Base-by-base conservation (phyloP, 2,888 invertebrate genomes). In the Hydroisotoma schaefferi region DNA sequence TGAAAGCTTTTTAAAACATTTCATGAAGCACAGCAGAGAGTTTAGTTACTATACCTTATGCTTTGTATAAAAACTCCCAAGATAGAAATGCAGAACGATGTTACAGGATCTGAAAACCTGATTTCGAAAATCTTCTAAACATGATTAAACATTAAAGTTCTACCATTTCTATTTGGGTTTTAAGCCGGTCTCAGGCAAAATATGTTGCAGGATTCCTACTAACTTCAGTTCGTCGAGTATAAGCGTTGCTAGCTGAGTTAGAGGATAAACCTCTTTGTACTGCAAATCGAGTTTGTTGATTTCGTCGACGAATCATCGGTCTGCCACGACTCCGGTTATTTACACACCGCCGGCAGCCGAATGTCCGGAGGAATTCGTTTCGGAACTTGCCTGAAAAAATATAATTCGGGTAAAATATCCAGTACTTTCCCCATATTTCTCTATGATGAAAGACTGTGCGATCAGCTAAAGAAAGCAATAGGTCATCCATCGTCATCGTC, bases 361-460 rank as follows among this genome's bases (percentile, higher is more conserved):
- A 79, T 2, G 77, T 76, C 10, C 78, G 76, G 8, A 75, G 76
- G 71, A 80, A 80, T 67, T 79, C 80, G 63, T 77, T 77, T 2
- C 78, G 77, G 73, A 78, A 80, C 74, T 80, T 80, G 5, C 78
- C 80, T 80, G 75, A 25, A 38, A 4, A 18, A 18, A 33, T 33
- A 8, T 18, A 40, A 40, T 40, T 5, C 15, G 4, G 20, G 15
- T 40, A 15, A 40, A 15, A 20, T 4, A 40, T 40, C n/a, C n/a
- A n/a, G n/a, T n/a, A n/a, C n/a, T n/a, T n/a, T n/a, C n/a, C n/a
- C n/a, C n/a, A n/a, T n/a, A n/a, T n/a, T n/a, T n/a, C n/a, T n/a
- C n/a, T n/a, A n/a, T n/a, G n/a, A n/a, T n/a, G n/a, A n/a, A n/a
- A n/a, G n/a, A n/a, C n/a, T n/a, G n/a, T n/a, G n/a, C n/a, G n/a